Percentiles rank a stretch among this genome's conserved stretches.
Conservation (phyloP, 2,888 invertebrate species). For the Agrochola litura region DNA sequence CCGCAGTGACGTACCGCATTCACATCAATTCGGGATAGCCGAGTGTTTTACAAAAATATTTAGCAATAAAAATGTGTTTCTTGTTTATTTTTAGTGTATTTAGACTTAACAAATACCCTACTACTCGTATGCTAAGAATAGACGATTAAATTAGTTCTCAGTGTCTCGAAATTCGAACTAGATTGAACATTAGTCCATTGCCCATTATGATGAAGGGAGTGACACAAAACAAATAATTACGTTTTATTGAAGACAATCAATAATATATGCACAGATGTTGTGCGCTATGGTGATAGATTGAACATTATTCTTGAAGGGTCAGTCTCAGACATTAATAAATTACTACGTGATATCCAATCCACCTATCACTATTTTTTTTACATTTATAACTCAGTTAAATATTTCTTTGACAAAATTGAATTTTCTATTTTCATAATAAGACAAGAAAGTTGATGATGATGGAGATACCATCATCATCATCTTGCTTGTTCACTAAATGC, state of each 20-base stretch:
- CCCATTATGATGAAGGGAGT: neutral
- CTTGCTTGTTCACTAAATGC: neutral
- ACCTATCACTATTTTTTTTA: too few relatives aligned
- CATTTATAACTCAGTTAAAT: neutral
- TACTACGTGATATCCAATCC: too few relatives aligned
- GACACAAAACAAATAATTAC: neutral
- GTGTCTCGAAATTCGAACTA: neutral
- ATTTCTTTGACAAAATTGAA: neutral
- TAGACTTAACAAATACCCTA: neutral
- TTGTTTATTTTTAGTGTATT: constrained; percentile 14
- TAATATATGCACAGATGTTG: too few relatives aligned
- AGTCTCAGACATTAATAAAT: too few relatives aligned
- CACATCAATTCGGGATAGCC: constrained; percentile 6
- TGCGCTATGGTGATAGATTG: neutral
- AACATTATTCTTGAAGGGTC: neutral
- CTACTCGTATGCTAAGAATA: neutral
- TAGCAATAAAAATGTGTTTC: neutral
- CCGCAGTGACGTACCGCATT: constrained; percentile 62
- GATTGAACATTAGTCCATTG: too few relatives aligned
- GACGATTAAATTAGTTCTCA: neutral
- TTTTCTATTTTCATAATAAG: neutral
- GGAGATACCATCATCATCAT: neutral
- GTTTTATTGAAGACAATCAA: neutral
- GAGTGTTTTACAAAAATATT: constrained; percentile 7
- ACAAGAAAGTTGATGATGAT: too few relatives aligned